These are phyloP conservation scores for Eupeodes latifasciatus DNA, from an alignment of 2,888 invertebrate genomes.

Conservation along the genomic window DNA sequence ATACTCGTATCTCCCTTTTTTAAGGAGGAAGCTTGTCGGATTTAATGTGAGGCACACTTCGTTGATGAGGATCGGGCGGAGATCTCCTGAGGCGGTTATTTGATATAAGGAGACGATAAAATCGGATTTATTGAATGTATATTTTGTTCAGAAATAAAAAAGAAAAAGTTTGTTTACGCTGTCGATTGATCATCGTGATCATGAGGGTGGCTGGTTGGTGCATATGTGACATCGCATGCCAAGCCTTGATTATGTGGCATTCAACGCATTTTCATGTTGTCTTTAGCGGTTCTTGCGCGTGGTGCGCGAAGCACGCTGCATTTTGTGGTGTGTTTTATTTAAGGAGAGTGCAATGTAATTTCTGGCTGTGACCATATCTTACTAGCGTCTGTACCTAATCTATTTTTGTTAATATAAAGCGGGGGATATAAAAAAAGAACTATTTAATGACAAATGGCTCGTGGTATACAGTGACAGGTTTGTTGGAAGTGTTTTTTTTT, in stretches of 20 bases:
- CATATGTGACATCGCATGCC: slow-evolving; percentile 55
- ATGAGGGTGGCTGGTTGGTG: slow-evolving; percentile 55
- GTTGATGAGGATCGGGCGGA: slow-evolving; percentile 65
- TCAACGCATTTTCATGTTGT: slow-evolving; percentile 59
- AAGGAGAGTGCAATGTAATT: slow-evolving; percentile 39
- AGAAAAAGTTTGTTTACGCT: slow-evolving; percentile 57
- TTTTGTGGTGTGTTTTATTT: slow-evolving; percentile 60
- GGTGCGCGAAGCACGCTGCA: neutral
- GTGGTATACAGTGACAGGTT: slow-evolving; percentile 72
- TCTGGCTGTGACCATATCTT: slow-evolving; percentile 59
- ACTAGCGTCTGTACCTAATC: slow-evolving; percentile 52
- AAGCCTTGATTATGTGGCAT: slow-evolving; percentile 43
- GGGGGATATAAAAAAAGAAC: slow-evolving; percentile 33
- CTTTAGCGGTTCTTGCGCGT: slow-evolving; percentile 35
- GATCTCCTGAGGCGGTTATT: slow-evolving; percentile 70
- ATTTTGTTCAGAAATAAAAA: slow-evolving; percentile 20
- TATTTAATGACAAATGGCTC: slow-evolving; percentile 74
- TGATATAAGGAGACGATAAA: slow-evolving; percentile 70
- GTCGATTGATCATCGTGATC: slow-evolving; percentile 67
- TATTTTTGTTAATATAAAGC: slow-evolving; percentile 56
- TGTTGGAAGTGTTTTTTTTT: slow-evolving; percentile 55
- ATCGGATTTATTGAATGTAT: slow-evolving; percentile 72
- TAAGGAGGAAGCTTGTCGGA: slow-evolving; percentile 55
- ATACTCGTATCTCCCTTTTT: slow-evolving; percentile 48
- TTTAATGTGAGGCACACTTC: slow-evolving; percentile 71